These are phyloP conservation scores for Brachionus calyciflorus DNA, from an alignment of 1,140 invertebrate genomes.

Conservation along the genomic window DNA sequence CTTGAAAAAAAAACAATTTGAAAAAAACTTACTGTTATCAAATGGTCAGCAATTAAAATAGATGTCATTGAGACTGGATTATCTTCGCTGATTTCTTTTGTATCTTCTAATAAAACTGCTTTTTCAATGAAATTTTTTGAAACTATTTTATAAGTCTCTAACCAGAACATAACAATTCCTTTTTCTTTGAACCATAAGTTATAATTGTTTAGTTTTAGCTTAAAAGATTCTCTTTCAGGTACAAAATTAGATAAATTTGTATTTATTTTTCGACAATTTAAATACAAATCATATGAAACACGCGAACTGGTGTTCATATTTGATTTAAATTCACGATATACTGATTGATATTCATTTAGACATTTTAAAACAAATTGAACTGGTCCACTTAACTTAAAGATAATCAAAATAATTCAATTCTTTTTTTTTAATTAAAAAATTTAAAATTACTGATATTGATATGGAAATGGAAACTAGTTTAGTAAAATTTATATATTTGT, in stretches of 20 bases:
- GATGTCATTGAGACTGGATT: not conserved
- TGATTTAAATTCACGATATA: conserved; percentile 5
- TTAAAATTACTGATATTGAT: conserved; percentile 22
- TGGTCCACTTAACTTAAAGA: conserved; percentile 12
- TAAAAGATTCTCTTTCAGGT: conserved; percentile 15
- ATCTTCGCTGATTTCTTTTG: not conserved
- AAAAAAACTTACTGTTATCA: not conserved
- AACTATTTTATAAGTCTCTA: conserved; percentile 23
- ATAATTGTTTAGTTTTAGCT: conserved; percentile 9
- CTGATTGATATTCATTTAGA: conserved; percentile 11
- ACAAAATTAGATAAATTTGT: conserved; percentile 7
- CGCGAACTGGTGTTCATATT: conserved; percentile 29
- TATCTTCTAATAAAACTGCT: not conserved
- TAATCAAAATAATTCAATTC: not conserved
- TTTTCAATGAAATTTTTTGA: conserved; percentile 22
- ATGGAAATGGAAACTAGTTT: not conserved
- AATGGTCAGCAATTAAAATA: conserved; percentile 8
- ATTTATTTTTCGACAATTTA: not conserved
- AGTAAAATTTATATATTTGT: not conserved
- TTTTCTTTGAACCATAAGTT: conserved; percentile 17
- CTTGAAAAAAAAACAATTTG: no score
- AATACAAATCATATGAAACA: not conserved
- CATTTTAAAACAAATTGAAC: conserved; percentile 32
- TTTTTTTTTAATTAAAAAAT: not conserved
- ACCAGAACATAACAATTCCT: not conserved